These are phyloP conservation scores for Falco peregrinus DNA, from an alignment of 2,797 vertebrate genomes.

Conservation along the genomic window DNA sequence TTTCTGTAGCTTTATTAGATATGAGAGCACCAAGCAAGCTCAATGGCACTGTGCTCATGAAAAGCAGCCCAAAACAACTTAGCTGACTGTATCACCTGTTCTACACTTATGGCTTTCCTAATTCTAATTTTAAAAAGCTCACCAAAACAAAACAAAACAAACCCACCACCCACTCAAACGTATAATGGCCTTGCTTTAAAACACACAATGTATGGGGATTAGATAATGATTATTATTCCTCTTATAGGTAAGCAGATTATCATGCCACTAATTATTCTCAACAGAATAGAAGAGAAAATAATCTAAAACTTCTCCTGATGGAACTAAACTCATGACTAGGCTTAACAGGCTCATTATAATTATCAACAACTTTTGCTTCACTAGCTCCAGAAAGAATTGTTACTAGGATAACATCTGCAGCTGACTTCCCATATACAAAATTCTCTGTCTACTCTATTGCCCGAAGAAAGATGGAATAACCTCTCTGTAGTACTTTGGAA, in stretches of 20 bases:
- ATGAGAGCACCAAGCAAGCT: not conserved
- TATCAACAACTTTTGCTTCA: constrained; percentile 16
- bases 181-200: constrained; percentile 15
- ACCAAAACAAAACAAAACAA: not conserved
- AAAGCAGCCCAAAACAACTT: not conserved
- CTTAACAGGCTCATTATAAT: constrained; percentile 43
- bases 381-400: not conserved
- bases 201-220: not conserved
- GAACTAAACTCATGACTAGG: constrained; percentile 42
- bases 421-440: not conserved
- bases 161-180: not conserved
- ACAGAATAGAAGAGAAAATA: constrained; percentile 38
- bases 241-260: constrained; percentile 47
- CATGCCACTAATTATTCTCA: constrained; percentile 38
- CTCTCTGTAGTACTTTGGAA: not conserved
- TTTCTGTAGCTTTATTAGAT: not conserved
- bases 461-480: not conserved
- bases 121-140: not conserved
- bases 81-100: not conserved
- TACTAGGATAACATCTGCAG: not conserved
- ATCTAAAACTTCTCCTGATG: constrained; percentile 55
- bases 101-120: not conserved
- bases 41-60: not conserved
- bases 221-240: constrained; percentile 37
- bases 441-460: not conserved